Conservation (phyloP, 1,140 invertebrate genomes). For the silkworm (Bombyx mori) region ASM3026992v2 NC_085110.1:11519001-11519500, state of each 20-base stretch:
- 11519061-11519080: no score
- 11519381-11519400: background rate
- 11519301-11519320: background rate
- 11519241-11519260: slow-evolving; percentile 39
- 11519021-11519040: no score
- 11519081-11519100: no score
- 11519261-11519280: slow-evolving; percentile 55
- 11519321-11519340: background rate
- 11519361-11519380: background rate
- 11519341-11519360: background rate
- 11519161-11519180: slow-evolving; percentile 34
- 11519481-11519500: background rate
- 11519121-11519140: slow-evolving; percentile 3
- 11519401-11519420: background rate
- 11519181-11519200: slow-evolving; percentile 50
- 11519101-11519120: background rate
- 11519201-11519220: slow-evolving; percentile 34
- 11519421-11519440: background rate
- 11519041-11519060: no score
- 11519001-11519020: no score
- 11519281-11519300: slow-evolving; percentile 15
- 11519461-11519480: background rate
- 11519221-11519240: slow-evolving; percentile 47
- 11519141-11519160: slow-evolving; percentile 14
- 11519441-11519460: background rate